phyloP scores from a whole-genome alignment of 1,140 invertebrate genomes.

The Zaprionus kolodkinae region DNA sequence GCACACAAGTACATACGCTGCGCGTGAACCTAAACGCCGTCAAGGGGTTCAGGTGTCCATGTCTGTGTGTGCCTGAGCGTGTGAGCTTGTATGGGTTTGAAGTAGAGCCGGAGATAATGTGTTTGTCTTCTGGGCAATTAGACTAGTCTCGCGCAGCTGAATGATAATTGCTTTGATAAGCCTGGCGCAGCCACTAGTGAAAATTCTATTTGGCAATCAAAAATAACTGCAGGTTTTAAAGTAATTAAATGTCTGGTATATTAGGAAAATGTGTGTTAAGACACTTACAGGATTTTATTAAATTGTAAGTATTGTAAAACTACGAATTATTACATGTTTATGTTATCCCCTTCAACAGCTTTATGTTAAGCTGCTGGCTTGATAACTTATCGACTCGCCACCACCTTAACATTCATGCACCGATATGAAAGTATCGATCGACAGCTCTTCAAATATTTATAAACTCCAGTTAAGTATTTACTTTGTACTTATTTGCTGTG shows the following conservation, averaged over 20 bases:
- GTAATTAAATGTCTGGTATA: too few relatives aligned
- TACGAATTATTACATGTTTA: not conserved
- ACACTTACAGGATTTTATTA: too few relatives aligned
- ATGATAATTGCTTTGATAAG: slow-evolving; percentile 9
- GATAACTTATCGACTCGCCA: not conserved
- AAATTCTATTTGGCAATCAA: not conserved
- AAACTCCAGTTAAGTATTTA: too few relatives aligned
- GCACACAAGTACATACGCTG: not conserved
- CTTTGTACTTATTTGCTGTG: too few relatives aligned
- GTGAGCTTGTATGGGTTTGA: not conserved
- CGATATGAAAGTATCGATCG: not conserved
- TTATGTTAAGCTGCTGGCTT: not conserved
- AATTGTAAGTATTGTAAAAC: not conserved
- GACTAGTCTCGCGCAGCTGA: not conserved
- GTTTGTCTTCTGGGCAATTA: slow-evolving; percentile 3
- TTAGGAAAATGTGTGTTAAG: too few relatives aligned
- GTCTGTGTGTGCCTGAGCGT: not conserved
- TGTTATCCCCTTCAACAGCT: not conserved
- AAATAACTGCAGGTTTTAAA: not conserved
- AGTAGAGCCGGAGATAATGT: not conserved
- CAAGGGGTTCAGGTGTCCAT: not conserved
- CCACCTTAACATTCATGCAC: not conserved
- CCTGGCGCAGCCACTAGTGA: not conserved
- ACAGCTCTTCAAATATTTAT: too few relatives aligned
- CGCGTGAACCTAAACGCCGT: slow-evolving; percentile 5